A percentile compares a stretch with the other conserved stretches of the same genome.
phyloP scores from a whole-genome alignment of 2,797 vertebrate genomes.

The Odontamblyopus rebecca region DNA sequence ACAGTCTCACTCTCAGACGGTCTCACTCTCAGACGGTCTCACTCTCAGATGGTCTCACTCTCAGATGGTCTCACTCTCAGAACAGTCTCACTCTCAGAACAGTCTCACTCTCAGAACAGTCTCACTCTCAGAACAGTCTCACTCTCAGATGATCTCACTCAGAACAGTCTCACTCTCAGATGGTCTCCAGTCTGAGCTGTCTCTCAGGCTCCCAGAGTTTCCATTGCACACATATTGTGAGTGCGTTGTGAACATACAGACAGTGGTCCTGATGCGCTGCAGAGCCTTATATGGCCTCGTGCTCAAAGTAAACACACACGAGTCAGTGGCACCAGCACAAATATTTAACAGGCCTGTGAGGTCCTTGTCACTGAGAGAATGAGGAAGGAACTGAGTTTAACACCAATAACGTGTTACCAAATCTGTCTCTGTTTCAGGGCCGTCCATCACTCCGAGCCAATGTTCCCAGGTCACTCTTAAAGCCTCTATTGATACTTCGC shows the following conservation, averaged over 20 bases:
- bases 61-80: too few species aligned
- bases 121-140: too few species aligned
- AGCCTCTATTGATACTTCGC: neutral
- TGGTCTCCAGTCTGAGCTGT: neutral
- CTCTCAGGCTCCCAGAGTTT: neutral
- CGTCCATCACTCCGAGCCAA: neutral
- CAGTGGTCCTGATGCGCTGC: neutral
- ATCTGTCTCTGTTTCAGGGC: neutral
- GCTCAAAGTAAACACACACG: conserved; percentile 3
- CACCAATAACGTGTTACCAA: neutral
- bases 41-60: too few species aligned
- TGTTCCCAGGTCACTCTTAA: neutral
- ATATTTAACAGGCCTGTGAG: conserved; percentile 7
- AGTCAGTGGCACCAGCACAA: conserved; percentile 5
- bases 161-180: neutral
- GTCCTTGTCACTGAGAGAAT: neutral
- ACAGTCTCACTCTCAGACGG: too few species aligned
- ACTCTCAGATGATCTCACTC: too few species aligned
- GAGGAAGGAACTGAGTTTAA: neutral
- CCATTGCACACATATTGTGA: neutral
- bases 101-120: too few species aligned
- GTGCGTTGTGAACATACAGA: conserved; percentile 16
- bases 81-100: too few species aligned
- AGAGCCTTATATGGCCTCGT: conserved; percentile 7
- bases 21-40: too few species aligned